Base-by-base conservation (phyloP, 2,113 vertebrate genomes). In the Rhinoderma darwinii region DNA sequence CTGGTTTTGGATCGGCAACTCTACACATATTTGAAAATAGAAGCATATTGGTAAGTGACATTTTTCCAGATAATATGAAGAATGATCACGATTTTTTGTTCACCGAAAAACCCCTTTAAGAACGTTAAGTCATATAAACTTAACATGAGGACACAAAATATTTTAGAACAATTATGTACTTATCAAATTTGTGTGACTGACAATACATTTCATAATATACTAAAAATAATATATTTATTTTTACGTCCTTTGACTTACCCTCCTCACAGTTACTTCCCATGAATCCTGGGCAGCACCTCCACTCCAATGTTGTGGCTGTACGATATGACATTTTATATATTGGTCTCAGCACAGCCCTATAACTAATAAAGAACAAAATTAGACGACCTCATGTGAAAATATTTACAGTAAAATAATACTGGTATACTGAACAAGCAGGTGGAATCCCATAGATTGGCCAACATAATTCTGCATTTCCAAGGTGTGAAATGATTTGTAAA, bases 201-300 rank as follows among this genome's bases (percentile, higher is more conserved):
- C 15, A 70, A 39, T 37, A 37, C 10, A 39, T 39, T n/a, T n/a
- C n/a, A 39, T 70, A 41, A 41, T 39, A 39, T 41, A 41, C 32
- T 9, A 20, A 37, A 70, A 8, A 37, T 70, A 2, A 35, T n/a
- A 14, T 63, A 17, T 35, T 37, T 35, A 25, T 56, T 30, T 68
- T 68, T 2, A 27, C 5, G 10, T 59, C 32, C 20, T 63, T 18
- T 22, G 56, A 92, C 96, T 96, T 80, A 98, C 97, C 97, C 89
- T 97, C 94, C 0, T 96, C 95, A 81, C 97, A 99, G 92, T 96
- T 95, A 88, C 93, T 94, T 89, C 97, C 97, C 0, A 94, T 94
- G 88, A 97, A 98, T 32, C 97, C 97, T 22, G 97, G 97, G 74
- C 97, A 99, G 93, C 97, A 99, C 66, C 94, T 94, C 97, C 97